These are phyloP conservation scores for Craniophora ligustri DNA, from an alignment of 2,888 invertebrate species.

Conservation along the genomic window DNA sequence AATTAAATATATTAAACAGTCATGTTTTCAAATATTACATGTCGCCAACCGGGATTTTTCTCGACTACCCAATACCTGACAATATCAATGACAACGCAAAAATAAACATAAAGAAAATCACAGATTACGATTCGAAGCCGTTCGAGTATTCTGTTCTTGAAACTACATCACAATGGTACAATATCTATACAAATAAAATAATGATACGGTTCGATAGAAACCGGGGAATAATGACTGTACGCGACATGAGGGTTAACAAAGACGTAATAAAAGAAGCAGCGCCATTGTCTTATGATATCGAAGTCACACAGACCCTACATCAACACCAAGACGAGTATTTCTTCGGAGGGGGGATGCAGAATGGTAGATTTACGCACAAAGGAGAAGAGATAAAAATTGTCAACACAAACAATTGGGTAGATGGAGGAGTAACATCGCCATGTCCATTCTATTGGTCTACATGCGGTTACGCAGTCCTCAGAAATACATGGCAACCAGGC, in stretches of 20 bases:
- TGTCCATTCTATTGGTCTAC: conserved; percentile 84
- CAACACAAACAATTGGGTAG: conserved; percentile 78
- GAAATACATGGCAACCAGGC: conserved; percentile 82
- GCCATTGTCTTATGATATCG: conserved; percentile 67
- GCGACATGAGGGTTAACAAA: conserved; percentile 71
- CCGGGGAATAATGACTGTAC: conserved; percentile 69
- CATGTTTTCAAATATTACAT: conserved; percentile 81
- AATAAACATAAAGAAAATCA: conserved; percentile 70
- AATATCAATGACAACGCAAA: conserved; percentile 72
- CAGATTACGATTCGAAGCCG: conserved; percentile 69
- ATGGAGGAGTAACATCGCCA: conserved; percentile 81
- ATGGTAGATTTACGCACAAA: conserved; percentile 82
- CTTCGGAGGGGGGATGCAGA: conserved; percentile 85
- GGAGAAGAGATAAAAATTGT: conserved; percentile 73
- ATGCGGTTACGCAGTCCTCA: conserved; percentile 77
- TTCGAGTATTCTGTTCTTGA: conserved; percentile 69
- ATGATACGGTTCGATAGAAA: conserved; percentile 73
- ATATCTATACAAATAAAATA: conserved; percentile 71
- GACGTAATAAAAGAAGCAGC: conserved; percentile 70
- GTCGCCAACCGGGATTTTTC: conserved; percentile 74
- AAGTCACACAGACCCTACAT: conserved; percentile 67
- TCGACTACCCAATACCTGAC: conserved; percentile 75
- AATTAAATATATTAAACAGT: conserved; percentile 73
- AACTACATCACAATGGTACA: conserved; percentile 59
- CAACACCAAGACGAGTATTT: conserved; percentile 74